Evolutionary conservation across 2,888 invertebrate genomes (phyloP).

Genomic region (Cyaniris semiargus): DNA sequence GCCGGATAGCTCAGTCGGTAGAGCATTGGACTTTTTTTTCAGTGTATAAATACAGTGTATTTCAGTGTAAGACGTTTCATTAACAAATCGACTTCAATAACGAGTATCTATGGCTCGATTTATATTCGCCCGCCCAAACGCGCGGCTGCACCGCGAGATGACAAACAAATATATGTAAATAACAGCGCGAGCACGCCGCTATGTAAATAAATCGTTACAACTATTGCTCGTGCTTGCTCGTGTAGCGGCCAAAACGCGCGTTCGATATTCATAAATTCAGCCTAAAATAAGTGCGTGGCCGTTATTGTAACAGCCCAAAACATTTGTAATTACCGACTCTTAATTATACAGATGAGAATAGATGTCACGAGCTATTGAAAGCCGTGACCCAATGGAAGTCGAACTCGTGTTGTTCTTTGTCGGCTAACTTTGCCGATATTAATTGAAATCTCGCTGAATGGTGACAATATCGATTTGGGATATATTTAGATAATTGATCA

Average conservation of each 20-base stretch:
- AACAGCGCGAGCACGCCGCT: too few species aligned
- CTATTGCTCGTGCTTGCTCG: too few species aligned
- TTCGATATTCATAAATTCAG: too few species aligned
- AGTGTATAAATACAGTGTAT: too few species aligned
- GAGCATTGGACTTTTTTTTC: slow-evolving; percentile 81
- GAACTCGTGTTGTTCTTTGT: neutral
- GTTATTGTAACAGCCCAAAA: neutral
- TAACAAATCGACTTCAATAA: too few species aligned
- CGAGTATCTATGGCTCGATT: too few species aligned
- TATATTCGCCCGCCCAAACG: too few species aligned
- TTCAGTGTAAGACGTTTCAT: too few species aligned
- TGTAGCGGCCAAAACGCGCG: too few species aligned
- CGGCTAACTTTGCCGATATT: neutral
- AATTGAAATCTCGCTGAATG: slow-evolving; percentile 8
- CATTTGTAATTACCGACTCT: neutral
- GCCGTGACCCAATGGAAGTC: neutral
- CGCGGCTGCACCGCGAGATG: too few species aligned
- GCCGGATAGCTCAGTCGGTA: slow-evolving; percentile 82
- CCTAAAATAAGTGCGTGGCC: neutral
- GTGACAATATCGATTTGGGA: neutral
- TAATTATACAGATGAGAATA: neutral
- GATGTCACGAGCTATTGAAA: slow-evolving; percentile 28
- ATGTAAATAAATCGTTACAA: too few species aligned
- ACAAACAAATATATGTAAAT: too few species aligned
- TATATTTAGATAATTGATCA: neutral